Base-by-base conservation (phyloP, 2,797 vertebrate genomes). In the Pseudochaenichthys georgianus region DNA sequence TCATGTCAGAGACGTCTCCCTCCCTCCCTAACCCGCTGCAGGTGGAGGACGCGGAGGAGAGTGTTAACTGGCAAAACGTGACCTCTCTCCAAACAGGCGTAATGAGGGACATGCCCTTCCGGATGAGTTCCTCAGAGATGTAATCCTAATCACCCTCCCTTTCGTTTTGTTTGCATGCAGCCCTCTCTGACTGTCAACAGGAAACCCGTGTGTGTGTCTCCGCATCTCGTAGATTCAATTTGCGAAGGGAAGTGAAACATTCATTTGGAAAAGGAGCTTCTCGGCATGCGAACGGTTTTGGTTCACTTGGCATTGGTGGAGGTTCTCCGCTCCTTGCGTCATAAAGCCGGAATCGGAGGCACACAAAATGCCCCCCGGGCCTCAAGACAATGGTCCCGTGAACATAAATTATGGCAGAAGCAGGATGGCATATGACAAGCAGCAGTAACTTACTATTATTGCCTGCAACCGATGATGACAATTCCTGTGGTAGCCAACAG, bases 381-480 rank as follows among this genome's bases (percentile, higher is more conserved):
- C 77, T 58, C 69, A 77, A 90, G 88, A 92, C 84, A 92, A 87
- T 83, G 76, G 85, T 85, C 73, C 75, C 66, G 28, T 73, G 69
- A 83, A 78, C 86, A 89, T 91, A 91, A 92, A 92, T 93, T 91
- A 91, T 77, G 75, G 79, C 74, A 47, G 80, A 87, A 87, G 83
- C 87, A 86, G 79, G 84, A 82, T 91, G 87, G 84, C 83, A 89
- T 79, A 82, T 94, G 90, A 93, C 90, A 92, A 87, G 85, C 74
- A 87, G 87, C 89, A 84, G 89, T 90, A 91, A 94, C 87, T 93
- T 92, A 91, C 86, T 84, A 75, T 93, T 93, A 93, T 89, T 88
- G 87, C 91, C 85, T 86, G 85, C 80, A 86, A 89, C 86, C 74
- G 61, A 89, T 91, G 86, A 93, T 89, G 86, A 88, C 83, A 89